Base-by-base conservation (phyloP, 2,113 vertebrate species). In the rabbit (Oryctolagus cuniculus) region DNA sequence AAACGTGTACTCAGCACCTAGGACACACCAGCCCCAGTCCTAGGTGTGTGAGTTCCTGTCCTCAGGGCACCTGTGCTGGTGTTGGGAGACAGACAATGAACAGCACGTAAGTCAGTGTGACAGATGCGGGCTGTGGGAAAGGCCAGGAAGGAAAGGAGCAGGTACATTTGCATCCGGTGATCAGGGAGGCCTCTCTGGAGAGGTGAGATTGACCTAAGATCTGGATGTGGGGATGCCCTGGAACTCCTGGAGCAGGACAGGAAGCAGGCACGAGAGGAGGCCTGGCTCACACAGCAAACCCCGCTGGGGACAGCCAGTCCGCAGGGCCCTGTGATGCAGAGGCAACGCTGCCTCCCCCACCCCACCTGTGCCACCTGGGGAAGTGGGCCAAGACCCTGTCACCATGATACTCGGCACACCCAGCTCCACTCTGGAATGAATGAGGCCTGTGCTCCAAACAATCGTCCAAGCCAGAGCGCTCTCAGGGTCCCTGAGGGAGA, bases 171-270 rank as follows among this genome's bases (percentile, higher is more conserved):
- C 8, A 10, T 10, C 25, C 21, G 74, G 61, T 49, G 34, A 25
- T 82, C 31, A 44, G 44, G 31, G 44, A 27, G 51, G 24, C 19
- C 69, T 72, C 3, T 0, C 16, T n/a, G 69, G 61, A 21, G 58
- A 16, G 4, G 34, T 69, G 92, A 78, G 80, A 77, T 34, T 73
- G 81, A 12, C 36, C 19, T 70, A 31, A 72, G 83, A 64, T 31
- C 31, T 72, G 67, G 77, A 16, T 4, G 44, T 27, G 34, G 77
- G 16, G 3, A 61, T 49, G 31, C 16, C 78, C 51, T 24, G 12
- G 36, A 55, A 27, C 51, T 36, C 8, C 0, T 19, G 0, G 6
- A 1, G 6, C 21, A 67, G 44, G 72, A 25, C 10, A 6, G 29
- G 22, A 0, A 11, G 36, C 3, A 38, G 10, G 13, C 24, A 6